A percentile compares a stretch with the other conserved stretches of the same genome.
phyloP scores from a whole-genome alignment of 2,113 vertebrate species.

The Psilopsiagon aurifrons region DNA sequence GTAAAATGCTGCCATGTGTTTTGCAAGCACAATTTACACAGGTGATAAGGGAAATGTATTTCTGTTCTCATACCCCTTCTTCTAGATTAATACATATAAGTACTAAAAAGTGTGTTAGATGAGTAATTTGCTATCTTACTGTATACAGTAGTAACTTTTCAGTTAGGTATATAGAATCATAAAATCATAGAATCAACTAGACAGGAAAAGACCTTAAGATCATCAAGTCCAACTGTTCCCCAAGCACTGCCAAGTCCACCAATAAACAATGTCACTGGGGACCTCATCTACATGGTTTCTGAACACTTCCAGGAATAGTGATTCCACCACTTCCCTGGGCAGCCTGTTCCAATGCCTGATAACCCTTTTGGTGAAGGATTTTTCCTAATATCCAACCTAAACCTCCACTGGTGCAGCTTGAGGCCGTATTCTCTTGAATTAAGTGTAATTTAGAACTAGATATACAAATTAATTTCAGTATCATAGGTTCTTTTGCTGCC shows the following conservation, averaged over 20 bases:
- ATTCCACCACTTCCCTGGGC: background rate
- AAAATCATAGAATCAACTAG: background rate
- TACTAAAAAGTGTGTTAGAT: background rate
- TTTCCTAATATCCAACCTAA: background rate
- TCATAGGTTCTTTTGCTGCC: background rate
- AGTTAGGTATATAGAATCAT: background rate
- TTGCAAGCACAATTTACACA: background rate
- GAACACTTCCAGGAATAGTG: background rate
- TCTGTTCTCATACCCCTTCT: background rate
- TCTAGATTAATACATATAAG: background rate
- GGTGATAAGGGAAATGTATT: background rate
- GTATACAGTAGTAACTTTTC: background rate
- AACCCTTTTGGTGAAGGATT: background rate
- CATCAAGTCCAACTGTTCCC: background rate
- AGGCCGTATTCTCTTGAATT: background rate
- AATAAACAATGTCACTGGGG: background rate
- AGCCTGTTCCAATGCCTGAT: background rate
- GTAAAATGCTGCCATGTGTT: background rate
- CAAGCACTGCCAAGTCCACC: background rate
- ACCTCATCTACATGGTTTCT: background rate
- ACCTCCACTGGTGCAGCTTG: background rate
- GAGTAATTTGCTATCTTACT: background rate
- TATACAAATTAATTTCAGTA: background rate
- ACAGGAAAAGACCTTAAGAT: background rate
- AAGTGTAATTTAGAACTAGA: background rate